A percentile compares a stretch with the other conserved stretches of the same genome.
Conservation (phyloP, 1,140 invertebrate species). For the Drosophila ercepeae region DNA sequence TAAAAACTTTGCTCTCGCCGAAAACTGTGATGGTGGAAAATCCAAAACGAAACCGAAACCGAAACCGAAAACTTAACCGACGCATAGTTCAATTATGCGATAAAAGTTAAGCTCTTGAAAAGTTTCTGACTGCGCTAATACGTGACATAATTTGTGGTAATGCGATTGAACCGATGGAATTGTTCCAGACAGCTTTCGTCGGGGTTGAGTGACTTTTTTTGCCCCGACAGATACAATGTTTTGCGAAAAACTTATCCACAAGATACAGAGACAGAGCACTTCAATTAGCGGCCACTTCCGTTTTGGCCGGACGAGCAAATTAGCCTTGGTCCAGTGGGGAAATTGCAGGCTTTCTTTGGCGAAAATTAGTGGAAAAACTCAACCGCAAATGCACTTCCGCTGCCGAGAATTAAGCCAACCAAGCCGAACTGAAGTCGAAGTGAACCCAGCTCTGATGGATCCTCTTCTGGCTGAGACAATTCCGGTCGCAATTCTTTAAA, state of each 20-base stretch:
- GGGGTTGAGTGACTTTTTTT: not conserved
- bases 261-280: slow-evolving; percentile 12
- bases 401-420: slow-evolving; percentile 6
- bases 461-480: slow-evolving; percentile 14
- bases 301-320: slow-evolving; percentile 11
- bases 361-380: slow-evolving; percentile 26
- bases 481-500: slow-evolving; percentile 8
- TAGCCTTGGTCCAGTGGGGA: slow-evolving; percentile 11
- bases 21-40: slow-evolving; percentile 13
- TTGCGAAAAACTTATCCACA: slow-evolving; percentile 10
- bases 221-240: slow-evolving; percentile 9
- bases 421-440: slow-evolving; percentile 2
- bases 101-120: slow-evolving; percentile 70
- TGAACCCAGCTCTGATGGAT: slow-evolving; percentile 25
- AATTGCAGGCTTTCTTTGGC: slow-evolving; percentile 29
- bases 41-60: slow-evolving; percentile 28
- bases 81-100: slow-evolving; percentile 55
- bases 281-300: slow-evolving; percentile 45
- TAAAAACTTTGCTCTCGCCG: slow-evolving; percentile 57
- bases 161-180: slow-evolving; percentile 48
- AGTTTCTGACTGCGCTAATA: slow-evolving; percentile 58
- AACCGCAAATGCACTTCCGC: slow-evolving; percentile 37
- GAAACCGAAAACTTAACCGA: slow-evolving; percentile 44
- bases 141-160: slow-evolving; percentile 79
- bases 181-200: slow-evolving; percentile 26